These are phyloP conservation scores for Diarsia dahlii DNA, from an alignment of 2,888 invertebrate genomes.

Conservation along the genomic window DNA sequence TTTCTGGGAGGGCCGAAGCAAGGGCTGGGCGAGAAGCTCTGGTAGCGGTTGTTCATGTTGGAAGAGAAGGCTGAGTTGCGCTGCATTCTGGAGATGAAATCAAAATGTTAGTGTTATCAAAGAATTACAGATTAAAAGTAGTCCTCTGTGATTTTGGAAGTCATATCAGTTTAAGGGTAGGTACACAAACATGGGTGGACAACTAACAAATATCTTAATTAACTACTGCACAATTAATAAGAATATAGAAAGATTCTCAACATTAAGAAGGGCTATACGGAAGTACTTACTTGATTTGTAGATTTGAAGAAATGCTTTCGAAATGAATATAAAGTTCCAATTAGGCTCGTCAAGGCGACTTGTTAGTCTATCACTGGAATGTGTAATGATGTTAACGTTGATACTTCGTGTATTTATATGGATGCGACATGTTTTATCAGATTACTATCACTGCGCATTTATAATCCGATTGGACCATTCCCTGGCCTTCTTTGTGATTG, in stretches of 20 bases:
- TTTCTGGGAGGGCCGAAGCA: conserved; percentile 54
- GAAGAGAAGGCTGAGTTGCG: conserved; percentile 54
- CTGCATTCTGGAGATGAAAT: conserved; percentile 57
- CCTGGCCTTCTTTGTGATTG: conserved; percentile 51
- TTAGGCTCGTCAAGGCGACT: conserved; percentile 29
- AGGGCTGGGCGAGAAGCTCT: conserved; percentile 53
- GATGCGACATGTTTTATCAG: conserved; percentile 46
- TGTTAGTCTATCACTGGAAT: conserved; percentile 28
- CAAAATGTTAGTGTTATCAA: conserved; percentile 1
- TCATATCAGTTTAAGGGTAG: background rate
- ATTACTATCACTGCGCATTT: conserved; percentile 41
- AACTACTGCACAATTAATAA: background rate
- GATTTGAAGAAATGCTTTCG: conserved; percentile 1
- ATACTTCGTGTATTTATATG: conserved; percentile 53
- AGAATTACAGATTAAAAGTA: background rate
- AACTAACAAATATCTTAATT: background rate
- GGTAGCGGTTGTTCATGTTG: conserved; percentile 52
- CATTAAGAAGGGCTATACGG: background rate
- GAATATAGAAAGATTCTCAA: background rate
- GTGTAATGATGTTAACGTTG: conserved; percentile 31
- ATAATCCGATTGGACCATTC: conserved; percentile 40
- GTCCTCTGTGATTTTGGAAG: background rate
- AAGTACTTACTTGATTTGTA: conserved; percentile 51
- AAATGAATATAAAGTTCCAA: conserved; percentile 7
- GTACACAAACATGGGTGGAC: background rate